Percentiles rank a stretch among this genome's conserved stretches.
phyloP scores from a whole-genome alignment of 2,888 invertebrate species.

The Cyaniris semiargus region DNA sequence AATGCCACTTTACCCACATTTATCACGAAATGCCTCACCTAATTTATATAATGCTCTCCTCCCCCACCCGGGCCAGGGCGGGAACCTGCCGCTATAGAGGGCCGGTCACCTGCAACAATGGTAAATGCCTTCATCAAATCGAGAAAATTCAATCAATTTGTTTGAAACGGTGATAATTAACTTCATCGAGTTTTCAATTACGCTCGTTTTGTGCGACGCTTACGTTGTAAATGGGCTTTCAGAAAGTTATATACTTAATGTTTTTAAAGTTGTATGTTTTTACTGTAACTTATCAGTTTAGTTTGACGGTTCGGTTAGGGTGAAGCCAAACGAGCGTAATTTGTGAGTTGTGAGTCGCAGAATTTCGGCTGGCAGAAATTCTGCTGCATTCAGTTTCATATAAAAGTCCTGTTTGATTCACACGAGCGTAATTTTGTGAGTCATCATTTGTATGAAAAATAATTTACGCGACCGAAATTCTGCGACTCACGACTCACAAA shows the following conservation, averaged over 20 bases:
- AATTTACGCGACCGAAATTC: too few relatives aligned
- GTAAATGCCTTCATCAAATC: conserved; percentile 22
- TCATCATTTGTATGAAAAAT: too few relatives aligned
- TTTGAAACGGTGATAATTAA: neutral
- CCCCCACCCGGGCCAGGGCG: conserved; percentile 75
- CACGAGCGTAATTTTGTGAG: too few relatives aligned
- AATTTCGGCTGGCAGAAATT: too few relatives aligned
- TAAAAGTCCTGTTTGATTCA: too few relatives aligned
- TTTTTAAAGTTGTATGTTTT: neutral
- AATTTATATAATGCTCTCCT: conserved; percentile 71
- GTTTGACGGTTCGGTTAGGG: too few relatives aligned
- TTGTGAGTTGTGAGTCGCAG: too few relatives aligned
- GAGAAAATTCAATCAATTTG: conserved; percentile 4
- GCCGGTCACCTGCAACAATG: conserved; percentile 66
- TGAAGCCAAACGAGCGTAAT: too few relatives aligned
- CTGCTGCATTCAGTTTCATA: too few relatives aligned
- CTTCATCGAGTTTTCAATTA: neutral
- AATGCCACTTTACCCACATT: conserved; percentile 6
- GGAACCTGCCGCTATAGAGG: conserved; percentile 77
- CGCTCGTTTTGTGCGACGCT: neutral
- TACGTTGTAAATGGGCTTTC: neutral
- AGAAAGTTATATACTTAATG: neutral
- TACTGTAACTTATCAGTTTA: neutral
- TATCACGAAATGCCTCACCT: conserved; percentile 51
- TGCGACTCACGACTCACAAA: too few relatives aligned